Evolutionary conservation across 1,140 invertebrate species (phyloP).

Genomic region (Spodoptera litura): DNA sequence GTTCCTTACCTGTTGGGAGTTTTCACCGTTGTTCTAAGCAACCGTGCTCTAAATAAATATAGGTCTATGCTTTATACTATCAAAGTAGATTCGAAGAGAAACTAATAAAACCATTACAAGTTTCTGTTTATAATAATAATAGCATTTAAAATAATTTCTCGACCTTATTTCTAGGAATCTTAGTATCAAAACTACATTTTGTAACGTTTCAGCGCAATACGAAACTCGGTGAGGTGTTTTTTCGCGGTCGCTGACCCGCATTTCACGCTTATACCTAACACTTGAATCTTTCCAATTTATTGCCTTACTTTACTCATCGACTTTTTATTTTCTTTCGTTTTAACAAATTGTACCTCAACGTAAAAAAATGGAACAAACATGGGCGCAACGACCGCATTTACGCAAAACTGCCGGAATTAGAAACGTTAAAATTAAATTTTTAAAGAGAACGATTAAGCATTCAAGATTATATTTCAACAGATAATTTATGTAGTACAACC

Average conservation of each 20-base stretch:
- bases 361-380: conserved; percentile 56
- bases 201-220: conserved; percentile 65
- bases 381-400: conserved; percentile 61
- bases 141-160: conserved; percentile 26
- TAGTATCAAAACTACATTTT: conserved; percentile 55
- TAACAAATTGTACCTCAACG: conserved; percentile 63
- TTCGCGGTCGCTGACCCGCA: conserved; percentile 71
- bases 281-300: conserved; percentile 64
- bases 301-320: conserved; percentile 54
- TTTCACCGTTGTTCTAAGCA: too few relatives aligned
- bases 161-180: conserved; percentile 51
- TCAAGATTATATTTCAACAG: conserved; percentile 62
- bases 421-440: conserved; percentile 59
- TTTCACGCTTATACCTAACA: conserved; percentile 62
- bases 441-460: conserved; percentile 64
- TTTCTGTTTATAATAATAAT: too few relatives aligned
- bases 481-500: conserved; percentile 53
- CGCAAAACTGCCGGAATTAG: conserved; percentile 54
- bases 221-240: conserved; percentile 58
- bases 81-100: too few relatives aligned
- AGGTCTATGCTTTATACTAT: too few relatives aligned
- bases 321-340: conserved; percentile 58
- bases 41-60: too few relatives aligned
- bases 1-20: too few relatives aligned
- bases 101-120: too few relatives aligned